These are phyloP conservation scores for Xenopus petersii DNA, from an alignment of 2,797 vertebrate genomes.

Conservation along the genomic window DNA sequence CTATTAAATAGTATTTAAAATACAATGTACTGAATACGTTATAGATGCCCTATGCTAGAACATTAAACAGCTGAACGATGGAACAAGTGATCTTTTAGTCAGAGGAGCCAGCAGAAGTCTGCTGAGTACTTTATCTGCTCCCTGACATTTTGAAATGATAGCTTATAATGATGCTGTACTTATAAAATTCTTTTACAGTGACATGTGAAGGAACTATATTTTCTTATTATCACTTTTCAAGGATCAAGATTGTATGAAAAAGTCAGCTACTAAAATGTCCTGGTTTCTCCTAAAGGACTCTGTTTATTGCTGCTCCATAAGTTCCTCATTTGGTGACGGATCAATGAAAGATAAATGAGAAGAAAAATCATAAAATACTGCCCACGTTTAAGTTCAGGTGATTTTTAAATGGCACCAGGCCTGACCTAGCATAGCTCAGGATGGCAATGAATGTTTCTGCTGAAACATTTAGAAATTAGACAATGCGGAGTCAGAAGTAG, in stretches of 20 bases:
- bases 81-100: constrained; percentile 25
- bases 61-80: constrained; percentile 19
- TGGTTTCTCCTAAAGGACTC: background rate
- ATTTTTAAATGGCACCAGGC: constrained; percentile 14
- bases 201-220: constrained; percentile 29
- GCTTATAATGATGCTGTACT: constrained; percentile 27
- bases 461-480: no score
- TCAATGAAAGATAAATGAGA: constrained; percentile 18
- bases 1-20: constrained; percentile 28
- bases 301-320: constrained; percentile 12
- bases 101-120: constrained; percentile 15
- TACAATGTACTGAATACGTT: constrained; percentile 28
- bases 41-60: constrained; percentile 8
- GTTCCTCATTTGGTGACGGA: constrained; percentile 17
- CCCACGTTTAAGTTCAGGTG: background rate
- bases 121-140: constrained; percentile 35
- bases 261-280: constrained; percentile 13
- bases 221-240: constrained; percentile 36
- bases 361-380: background rate
- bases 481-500: no score
- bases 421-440: background rate
- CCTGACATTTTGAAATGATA: constrained; percentile 45
- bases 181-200: constrained; percentile 32
- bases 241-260: constrained; percentile 31
- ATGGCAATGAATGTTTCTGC: no score